Evolutionary conservation across 2,888 invertebrate genomes (phyloP), one percentile per base, ranked within the genome.

Genomic region (Synergus itoensis): DNA sequence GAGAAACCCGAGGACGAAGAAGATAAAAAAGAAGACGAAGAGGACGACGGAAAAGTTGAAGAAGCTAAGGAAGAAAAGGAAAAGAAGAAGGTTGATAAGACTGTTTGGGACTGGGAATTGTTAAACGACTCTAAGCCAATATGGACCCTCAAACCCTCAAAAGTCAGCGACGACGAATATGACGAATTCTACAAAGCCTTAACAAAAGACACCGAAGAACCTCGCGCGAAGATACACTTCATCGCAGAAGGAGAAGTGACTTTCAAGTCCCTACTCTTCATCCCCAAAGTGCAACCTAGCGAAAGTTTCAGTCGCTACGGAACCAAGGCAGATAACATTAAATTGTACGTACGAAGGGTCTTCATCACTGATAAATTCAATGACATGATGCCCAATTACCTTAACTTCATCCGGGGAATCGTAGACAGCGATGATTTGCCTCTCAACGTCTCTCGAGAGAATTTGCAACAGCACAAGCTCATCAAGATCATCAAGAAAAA

Each of bases 281-380:
- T 99, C 83, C 99, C 99, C 65, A 96, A 96, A 92, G 95, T 95
- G 53, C 97, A 98, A 90, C 99, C 99, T 1, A 94, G 96, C 12
- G 99, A 99, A 92, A 96, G 96, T 88, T 99, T 99, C 94, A 98
- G 98, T 93, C 73, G 73, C 36, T 99, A 99, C 92, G 99, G 99
- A 87, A 97, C 98, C 85, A 97, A 97, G 91, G 96, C 96, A 5
- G 99, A 99, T 92, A 96, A 98, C 93, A 99, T 99, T 90, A 99
- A 99, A 94, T 94, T 99, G 82, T 99, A 98, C 93, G 99, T 99
- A 79, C 95, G 99, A 81, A 95, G 99, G 82, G 99, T 99, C 18
- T 99, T 99, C 94, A 99, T 99, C 93, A 99, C 99, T 11, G 99
- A 99, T 92, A 98, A 99, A 93, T 99, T 99, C 94, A 98, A 98